Base-by-base conservation (phyloP, 2,113 vertebrate genomes). In the Chamaea fasciata region DNA sequence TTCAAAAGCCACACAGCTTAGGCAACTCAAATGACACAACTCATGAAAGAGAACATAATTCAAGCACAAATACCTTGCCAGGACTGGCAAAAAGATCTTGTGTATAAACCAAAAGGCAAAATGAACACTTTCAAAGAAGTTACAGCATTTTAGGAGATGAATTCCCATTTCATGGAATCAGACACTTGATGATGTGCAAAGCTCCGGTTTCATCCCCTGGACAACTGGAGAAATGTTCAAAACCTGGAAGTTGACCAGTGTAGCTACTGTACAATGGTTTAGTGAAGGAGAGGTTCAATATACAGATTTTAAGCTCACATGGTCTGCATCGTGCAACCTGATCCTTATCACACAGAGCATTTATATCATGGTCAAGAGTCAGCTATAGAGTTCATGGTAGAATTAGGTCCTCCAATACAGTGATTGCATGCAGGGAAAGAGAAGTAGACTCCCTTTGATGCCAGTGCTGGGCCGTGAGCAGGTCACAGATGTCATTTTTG, bases 341-440 rank as follows among this genome's bases (percentile, higher is more conserved):
- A 15, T n/a, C 13, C 7, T 59, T 50, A 55, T 10, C 13, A 42
- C 30, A 50, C 3, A 79, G 60, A 30, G 3, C 16, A 31, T 59
- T 76, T 70, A 17, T 17, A 30, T 24, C 16, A 15, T 2, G 12
- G 6, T 10, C 13, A 30, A 27, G 14, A 35, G 17, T 27, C 5
- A 4, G 9, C 18, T 50, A 0, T 9, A 31, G 4, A 8, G 6
- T 13, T 28, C 13, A 11, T 41, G 39, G 23, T 3, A 50, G 49
- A 46, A 33, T 47, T 60, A 63, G 12, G 11, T 41, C 14, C 35
- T 33, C 65, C 23, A 6, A 1, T 2, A 6, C 6, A 33, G 18
- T 16, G 37, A 6, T 10, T 20, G 10, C 26, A 42, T 0, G 0
- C 1, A 11, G 9, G 5, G 4, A 41, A 55, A 31, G 5, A 15